These are phyloP conservation scores for Trogon melanurus DNA, from an alignment of 2,113 vertebrate genomes.

Conservation along the genomic window DNA sequence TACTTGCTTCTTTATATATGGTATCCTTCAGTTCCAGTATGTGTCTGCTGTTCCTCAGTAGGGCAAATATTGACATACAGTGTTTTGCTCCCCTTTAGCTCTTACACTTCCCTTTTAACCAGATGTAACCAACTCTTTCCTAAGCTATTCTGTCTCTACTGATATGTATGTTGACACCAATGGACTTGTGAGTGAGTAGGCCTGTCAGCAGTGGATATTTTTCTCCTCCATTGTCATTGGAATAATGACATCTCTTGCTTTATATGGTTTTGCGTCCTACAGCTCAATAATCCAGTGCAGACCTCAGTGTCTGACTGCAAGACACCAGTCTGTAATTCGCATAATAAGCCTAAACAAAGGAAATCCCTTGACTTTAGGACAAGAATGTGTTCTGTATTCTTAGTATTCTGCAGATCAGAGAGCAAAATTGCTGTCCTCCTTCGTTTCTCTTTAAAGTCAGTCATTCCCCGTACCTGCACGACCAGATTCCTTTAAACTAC, in stretches of 20 bases:
- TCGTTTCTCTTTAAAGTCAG: constrained; percentile 30
- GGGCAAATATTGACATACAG: constrained; percentile 69
- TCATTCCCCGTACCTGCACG: neutral
- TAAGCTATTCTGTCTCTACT: constrained; percentile 64
- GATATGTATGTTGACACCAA: constrained; percentile 60
- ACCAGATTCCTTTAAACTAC: neutral
- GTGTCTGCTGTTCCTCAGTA: constrained; percentile 69
- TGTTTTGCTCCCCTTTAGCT: constrained; percentile 65
- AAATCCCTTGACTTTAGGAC: constrained; percentile 71
- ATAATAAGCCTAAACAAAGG: constrained; percentile 68
- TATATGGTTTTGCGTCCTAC: constrained; percentile 71
- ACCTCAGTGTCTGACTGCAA: constrained; percentile 59
- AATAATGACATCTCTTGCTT: constrained; percentile 77
- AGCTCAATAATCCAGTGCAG: constrained; percentile 66
- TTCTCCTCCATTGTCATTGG: constrained; percentile 65
- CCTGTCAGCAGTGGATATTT: constrained; percentile 74
- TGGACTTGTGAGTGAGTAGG: constrained; percentile 65
- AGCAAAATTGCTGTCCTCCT: constrained; percentile 19
- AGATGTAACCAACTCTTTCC: constrained; percentile 67
- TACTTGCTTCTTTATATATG: constrained; percentile 54
- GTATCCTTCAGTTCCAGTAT: constrained; percentile 67
- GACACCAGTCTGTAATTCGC: constrained; percentile 62
- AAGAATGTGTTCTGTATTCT: constrained; percentile 38
- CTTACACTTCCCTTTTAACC: constrained; percentile 64
- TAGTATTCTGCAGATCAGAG: neutral